Evolutionary conservation across 1,140 invertebrate genomes (phyloP), one percentile per base, ranked within the genome.

Genomic region (Drosophila asahinai): DNA sequence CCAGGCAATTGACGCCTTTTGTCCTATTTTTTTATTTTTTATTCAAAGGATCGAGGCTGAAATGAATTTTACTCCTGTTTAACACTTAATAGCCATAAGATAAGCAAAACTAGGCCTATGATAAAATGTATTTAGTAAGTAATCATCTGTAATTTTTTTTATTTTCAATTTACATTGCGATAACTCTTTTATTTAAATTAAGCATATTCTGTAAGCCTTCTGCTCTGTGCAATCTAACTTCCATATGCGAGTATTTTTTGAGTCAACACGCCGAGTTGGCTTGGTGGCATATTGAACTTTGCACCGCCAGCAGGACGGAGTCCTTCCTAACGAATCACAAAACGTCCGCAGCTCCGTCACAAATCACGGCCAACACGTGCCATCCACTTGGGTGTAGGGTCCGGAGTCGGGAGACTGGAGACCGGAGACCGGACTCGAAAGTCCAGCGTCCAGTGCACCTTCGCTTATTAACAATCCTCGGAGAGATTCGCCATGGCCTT

Each of bases 391-490:
- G 49, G 40, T 45, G 36, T 36, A 8, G 19, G 36, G 36, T 40
- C n/a, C 25, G 40, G 42, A 58, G 36, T 43, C 15, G 9, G 27
- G 42, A 60, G 57, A 38, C 43, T 30, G 60, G 47, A 51, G 33
- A 25, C 60, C 40, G 38, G 40, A 25, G 59, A 64, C 63, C 67
- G 30, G 33, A 40, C 65, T 47, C 43, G 40, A 61, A 40, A 22
- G 48, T 64, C 68, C 67, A 27, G 42, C 42, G 66, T 51, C 52
- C 64, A 57, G 57, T 73, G 77, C 73, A 89, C 72, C 68, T 81
- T 79, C 81, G 84, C 84, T 87, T 87, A 87, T 87, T 84, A 87
- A 81, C 73, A 87, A 84, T 87, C 84, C 81, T 63, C 54, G 30
- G 72, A 83, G 84, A 80, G 68, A 67, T 75, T 61, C 54, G 12